A percentile compares a stretch with the other conserved stretches of the same genome.
Evolutionary conservation across 2,888 invertebrate genomes (phyloP).

Genomic region (Aleiodes alternator): DNA sequence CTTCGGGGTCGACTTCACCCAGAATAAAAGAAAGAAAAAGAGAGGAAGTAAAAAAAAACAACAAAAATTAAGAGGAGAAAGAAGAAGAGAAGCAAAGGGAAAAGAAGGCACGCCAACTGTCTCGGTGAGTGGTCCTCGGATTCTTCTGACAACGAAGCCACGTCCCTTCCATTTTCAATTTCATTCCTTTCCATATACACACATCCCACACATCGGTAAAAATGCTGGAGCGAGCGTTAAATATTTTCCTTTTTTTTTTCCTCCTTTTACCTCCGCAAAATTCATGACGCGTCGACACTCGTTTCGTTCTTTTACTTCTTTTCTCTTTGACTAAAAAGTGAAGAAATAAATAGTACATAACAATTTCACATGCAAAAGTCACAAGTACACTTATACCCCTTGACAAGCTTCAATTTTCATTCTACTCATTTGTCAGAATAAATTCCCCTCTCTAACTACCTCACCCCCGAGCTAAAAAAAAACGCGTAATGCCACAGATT

Average conservation of each 20-base stretch:
- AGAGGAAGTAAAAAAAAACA: conserved; percentile 14
- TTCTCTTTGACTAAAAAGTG: conserved; percentile 5
- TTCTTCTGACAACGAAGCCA: conserved; percentile 34
- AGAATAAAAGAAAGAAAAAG: conserved; percentile 34
- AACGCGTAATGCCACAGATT: conserved; percentile 19
- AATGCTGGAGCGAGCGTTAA: conserved; percentile 21
- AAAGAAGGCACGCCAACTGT: conserved; percentile 32
- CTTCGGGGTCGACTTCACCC: conserved; percentile 53
- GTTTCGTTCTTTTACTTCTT: conserved; percentile 15
- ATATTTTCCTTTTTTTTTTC: conserved; percentile 18
- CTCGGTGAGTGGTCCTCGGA: conserved; percentile 36
- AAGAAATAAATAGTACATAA: conserved; percentile 6
- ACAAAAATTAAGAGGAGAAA: conserved; percentile 32
- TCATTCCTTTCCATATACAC: conserved; percentile 24
- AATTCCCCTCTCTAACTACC: conserved; percentile 19
- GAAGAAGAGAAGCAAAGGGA: conserved; percentile 35
- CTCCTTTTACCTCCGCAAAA: conserved; percentile 26
- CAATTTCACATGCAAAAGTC: background rate
- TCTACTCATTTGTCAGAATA: conserved; percentile 15
- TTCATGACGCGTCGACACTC: conserved; percentile 40
- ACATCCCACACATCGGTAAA: conserved; percentile 11
- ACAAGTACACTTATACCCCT: conserved; percentile 25
- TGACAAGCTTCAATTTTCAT: conserved; percentile 28
- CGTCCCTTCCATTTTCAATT: conserved; percentile 46
- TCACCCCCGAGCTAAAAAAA: background rate